Conservation (phyloP, 2,113 vertebrate genomes). For the Pampusana beccarii region DNA sequence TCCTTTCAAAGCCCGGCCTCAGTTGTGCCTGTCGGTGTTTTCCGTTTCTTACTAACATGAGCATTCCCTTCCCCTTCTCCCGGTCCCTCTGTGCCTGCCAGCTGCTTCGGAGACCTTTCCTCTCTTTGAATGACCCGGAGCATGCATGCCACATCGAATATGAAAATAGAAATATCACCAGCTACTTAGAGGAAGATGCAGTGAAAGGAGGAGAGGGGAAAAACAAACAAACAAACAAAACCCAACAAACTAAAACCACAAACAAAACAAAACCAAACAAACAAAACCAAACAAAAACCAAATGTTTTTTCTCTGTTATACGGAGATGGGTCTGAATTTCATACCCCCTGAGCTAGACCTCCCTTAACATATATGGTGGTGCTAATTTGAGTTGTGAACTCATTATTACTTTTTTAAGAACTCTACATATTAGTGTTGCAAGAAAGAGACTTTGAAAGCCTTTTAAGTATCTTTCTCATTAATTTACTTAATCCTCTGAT, state of each 20-base stretch:
- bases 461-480: conserved; percentile 71
- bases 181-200: background rate
- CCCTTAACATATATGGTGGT: background rate
- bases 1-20: background rate
- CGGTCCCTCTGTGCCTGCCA: background rate
- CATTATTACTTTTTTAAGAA: conserved; percentile 46
- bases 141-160: background rate
- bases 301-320: background rate
- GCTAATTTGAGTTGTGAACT: conserved; percentile 54
- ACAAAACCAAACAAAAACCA: background rate
- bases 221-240: too few species aligned
- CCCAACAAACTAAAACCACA: too few species aligned
- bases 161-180: background rate
- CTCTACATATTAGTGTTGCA: conserved; percentile 45
- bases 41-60: background rate
- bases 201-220: background rate
- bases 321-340: background rate
- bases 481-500: conserved; percentile 73
- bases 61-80: background rate
- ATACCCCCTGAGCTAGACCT: background rate
- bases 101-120: background rate
- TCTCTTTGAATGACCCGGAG: background rate
- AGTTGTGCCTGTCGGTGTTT: background rate
- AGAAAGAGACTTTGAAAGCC: conserved; percentile 57
- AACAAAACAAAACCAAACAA: too few species aligned